Base-by-base conservation (phyloP, 2,797 vertebrate genomes). In the Lepilemur septentrionalis region DNA sequence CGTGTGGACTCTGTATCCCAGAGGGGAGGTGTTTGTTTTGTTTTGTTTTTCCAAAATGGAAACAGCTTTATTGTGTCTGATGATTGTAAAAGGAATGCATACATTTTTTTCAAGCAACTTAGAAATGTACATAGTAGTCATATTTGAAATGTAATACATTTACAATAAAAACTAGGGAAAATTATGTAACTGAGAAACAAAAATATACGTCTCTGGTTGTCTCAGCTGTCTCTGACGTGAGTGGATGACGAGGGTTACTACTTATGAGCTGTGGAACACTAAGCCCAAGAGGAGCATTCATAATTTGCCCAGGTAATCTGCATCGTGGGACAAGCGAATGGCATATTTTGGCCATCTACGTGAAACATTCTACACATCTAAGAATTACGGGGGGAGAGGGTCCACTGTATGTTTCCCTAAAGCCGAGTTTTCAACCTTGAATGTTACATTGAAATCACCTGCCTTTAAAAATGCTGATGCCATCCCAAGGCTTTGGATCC, bases 391-490 rank as follows among this genome's bases (percentile, higher is more conserved):
- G 32, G 4, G 9, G 11, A 10, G 7, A 32, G 5, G 7, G 25
- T 67, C 15, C 25, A 52, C 14, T 41, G 7, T 17, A 79, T 85
- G 57, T 35, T 10, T 30, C 30, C 30, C 8, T 59, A 78, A 32
- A 72, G 32, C 38, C 67, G 18, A 30, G 52, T 73, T 75, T 43
- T 35, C 87, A 89, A 22, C 11, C 25, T n/a, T 79, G 50, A 92
- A 28, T 57, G 7, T 55, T 73, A 48, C 50, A 4, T 50, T 69
- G 38, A 4, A 95, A 86, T 76, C 52, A 86, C 13, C 52, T 76
- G 73, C 35, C 89, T 95, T 89, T 89, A 55, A 93, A 89, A 78
- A 70, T 81, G 82, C 30, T 73, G 22, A 63, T n/a, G 9, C n/a
- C 8, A 38, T 50, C 48, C 48, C 48, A 50, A 50, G 48, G 48